Evolutionary conservation across 1,140 invertebrate species (phyloP).

Genomic region (Sycobia sp.): DNA sequence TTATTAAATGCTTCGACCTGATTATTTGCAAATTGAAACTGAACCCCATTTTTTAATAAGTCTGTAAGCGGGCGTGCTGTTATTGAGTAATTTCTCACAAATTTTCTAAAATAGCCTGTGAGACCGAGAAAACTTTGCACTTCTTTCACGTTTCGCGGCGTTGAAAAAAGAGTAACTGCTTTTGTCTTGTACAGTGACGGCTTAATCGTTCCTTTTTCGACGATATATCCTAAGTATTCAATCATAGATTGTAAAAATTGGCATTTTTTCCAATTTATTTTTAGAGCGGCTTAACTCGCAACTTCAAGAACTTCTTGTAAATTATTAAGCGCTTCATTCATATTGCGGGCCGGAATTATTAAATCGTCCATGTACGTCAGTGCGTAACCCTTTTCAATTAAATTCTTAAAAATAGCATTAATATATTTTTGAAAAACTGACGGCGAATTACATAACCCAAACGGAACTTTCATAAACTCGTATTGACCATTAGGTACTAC

Average conservation of each 20-base stretch:
- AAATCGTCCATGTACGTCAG: slow-evolving; percentile 17
- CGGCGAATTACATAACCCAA: slow-evolving; percentile 36
- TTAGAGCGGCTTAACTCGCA: neutral
- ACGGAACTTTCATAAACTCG: slow-evolving; percentile 34
- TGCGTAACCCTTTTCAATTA: slow-evolving; percentile 7
- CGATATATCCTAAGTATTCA: slow-evolving; percentile 14
- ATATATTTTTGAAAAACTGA: slow-evolving; percentile 39
- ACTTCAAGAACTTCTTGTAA: neutral
- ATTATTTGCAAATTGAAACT: too few species aligned
- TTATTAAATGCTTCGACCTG: too few species aligned
- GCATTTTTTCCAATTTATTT: slow-evolving; percentile 25
- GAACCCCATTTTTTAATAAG: too few species aligned
- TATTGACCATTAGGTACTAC: slow-evolving; percentile 23
- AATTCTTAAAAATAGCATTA: slow-evolving; percentile 19
- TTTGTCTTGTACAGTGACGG: too few species aligned
- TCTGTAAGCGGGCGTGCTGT: too few species aligned
- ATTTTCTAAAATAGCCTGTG: too few species aligned
- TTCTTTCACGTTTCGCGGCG: too few species aligned
- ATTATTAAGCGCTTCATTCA: neutral
- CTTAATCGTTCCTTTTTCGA: neutral
- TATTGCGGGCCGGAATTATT: slow-evolving; percentile 19
- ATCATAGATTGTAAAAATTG: slow-evolving; percentile 14
- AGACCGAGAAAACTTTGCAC: too few species aligned
- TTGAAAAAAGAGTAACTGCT: too few species aligned
- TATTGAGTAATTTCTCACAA: too few species aligned